A percentile compares a stretch with the other conserved stretches of the same genome.
These are phyloP conservation scores for Oopsacas minuta DNA, from an alignment of 37 sponge, comb jelly and placozoan genomes.

Conservation along the genomic window DNA sequence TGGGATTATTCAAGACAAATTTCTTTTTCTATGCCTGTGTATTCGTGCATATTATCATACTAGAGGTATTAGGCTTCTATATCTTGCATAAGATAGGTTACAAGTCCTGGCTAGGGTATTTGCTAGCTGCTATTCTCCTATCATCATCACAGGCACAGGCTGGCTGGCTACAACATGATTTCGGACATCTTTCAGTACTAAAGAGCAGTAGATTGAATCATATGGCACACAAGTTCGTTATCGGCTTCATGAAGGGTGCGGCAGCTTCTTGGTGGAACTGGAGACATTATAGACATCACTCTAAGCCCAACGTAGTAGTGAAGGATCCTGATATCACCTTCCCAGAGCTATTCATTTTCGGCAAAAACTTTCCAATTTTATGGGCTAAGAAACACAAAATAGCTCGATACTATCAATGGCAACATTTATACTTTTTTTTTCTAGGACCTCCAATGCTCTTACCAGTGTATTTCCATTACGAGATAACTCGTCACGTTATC, in stretches of 20 bases:
- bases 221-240: conserved; percentile 31
- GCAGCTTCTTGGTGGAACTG: conserved; percentile 64
- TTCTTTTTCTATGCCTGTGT: conserved; percentile 32
- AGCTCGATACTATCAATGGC: conserved; percentile 41
- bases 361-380: conserved; percentile 43
- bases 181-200: conserved; percentile 60
- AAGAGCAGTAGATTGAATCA: conserved; percentile 46
- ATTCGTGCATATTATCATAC: conserved; percentile 32
- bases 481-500: conserved; percentile 40
- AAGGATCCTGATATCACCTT: conserved; percentile 74
- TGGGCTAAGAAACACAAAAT: conserved; percentile 60
- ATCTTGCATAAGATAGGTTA: conserved; percentile 41
- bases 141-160: conserved; percentile 49
- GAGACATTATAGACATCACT: conserved; percentile 66
- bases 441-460: conserved; percentile 57
- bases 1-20: conserved; percentile 43
- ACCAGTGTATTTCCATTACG: conserved; percentile 65
- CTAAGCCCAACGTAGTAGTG: conserved; percentile 72
- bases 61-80: conserved; percentile 29
- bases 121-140: conserved; percentile 26
- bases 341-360: conserved; percentile 46
- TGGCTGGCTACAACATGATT: conserved; percentile 79
- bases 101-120: conserved; percentile 37
- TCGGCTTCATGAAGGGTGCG: conserved; percentile 51
- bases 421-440: conserved; percentile 64